phyloP scores from a whole-genome alignment of 2,113 vertebrate species.

The Electrona antarctica region DNA sequence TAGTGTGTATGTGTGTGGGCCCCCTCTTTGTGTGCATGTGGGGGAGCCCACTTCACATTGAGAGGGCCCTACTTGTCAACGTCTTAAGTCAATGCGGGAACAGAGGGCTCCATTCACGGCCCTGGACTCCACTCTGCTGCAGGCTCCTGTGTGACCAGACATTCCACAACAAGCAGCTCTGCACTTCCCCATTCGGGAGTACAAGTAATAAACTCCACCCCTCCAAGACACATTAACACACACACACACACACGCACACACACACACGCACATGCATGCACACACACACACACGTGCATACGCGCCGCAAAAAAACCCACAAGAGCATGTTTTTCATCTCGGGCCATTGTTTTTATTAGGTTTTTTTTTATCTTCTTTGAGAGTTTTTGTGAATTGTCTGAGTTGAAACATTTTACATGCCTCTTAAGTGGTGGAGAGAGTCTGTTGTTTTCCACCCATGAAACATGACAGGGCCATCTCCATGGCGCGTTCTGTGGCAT shows the following conservation, averaged over 20 bases:
- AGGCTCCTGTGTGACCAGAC: slow-evolving; percentile 60
- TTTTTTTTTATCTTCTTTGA: slow-evolving; percentile 30
- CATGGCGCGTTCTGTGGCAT: slow-evolving; percentile 54
- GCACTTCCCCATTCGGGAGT: slow-evolving; percentile 44
- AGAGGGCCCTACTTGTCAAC: slow-evolving; percentile 73
- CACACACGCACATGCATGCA: background rate
- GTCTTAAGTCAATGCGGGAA: slow-evolving; percentile 75
- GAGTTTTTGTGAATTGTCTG: slow-evolving; percentile 25
- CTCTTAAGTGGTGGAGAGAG: slow-evolving; percentile 21
- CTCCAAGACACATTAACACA: slow-evolving; percentile 20
- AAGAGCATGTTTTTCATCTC: slow-evolving; percentile 48
- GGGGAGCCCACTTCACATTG: slow-evolving; percentile 74
- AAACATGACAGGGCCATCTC: slow-evolving; percentile 41
- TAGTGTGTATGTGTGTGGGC: slow-evolving; percentile 72
- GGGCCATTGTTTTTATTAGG: slow-evolving; percentile 21
- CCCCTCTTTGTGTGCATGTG: slow-evolving; percentile 65
- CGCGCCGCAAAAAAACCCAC: slow-evolving; percentile 23
- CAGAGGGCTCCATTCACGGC: slow-evolving; percentile 71
- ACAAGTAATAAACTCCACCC: slow-evolving; percentile 48
- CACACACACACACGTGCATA: background rate
- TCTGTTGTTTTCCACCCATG: slow-evolving; percentile 28
- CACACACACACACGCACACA: background rate
- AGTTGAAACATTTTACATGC: slow-evolving; percentile 55
- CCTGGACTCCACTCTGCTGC: slow-evolving; percentile 47
- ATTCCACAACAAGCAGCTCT: slow-evolving; percentile 65